Conservation (phyloP, 2,113 vertebrate genomes). For the Thalassarche chlororhynchos region DNA sequence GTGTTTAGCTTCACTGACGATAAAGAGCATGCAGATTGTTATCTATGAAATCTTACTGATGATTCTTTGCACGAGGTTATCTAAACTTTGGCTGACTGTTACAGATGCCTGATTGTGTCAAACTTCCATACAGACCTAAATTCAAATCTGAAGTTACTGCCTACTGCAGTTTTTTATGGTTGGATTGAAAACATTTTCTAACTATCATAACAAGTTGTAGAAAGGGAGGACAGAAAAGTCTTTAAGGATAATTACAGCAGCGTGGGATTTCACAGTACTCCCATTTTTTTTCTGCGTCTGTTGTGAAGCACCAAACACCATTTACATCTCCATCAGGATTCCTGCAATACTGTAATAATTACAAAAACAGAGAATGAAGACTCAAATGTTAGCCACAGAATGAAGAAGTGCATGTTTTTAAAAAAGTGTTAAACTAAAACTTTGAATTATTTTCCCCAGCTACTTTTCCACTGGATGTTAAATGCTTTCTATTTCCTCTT, state of each 20-base stretch:
- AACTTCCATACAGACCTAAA: neutral
- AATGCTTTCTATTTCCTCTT: neutral
- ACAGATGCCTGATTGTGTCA: neutral
- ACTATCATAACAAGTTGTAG: neutral
- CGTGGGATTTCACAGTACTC: constrained; percentile 88
- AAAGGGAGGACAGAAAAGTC: neutral
- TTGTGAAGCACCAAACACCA: constrained; percentile 95
- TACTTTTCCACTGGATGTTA: neutral
- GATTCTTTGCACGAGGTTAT: neutral
- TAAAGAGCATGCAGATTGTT: neutral
- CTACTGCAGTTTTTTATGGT: neutral
- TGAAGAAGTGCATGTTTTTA: neutral
- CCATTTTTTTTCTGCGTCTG: constrained; percentile 79
- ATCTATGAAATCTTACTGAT: neutral
- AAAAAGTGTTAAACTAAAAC: neutral
- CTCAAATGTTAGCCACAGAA: neutral
- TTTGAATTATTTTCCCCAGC: neutral
- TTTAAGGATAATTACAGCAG: constrained; percentile 79
- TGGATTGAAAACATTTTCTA: neutral
- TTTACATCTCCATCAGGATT: constrained; percentile 88
- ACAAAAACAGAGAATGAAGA: constrained; percentile 22
- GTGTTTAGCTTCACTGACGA: neutral
- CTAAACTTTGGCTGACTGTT: neutral
- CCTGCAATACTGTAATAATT: constrained; percentile 83
- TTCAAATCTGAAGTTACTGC: neutral